These are phyloP conservation scores for Tauraco hartlaubi DNA, from an alignment of 2,797 vertebrate species.

Conservation along the genomic window DNA sequence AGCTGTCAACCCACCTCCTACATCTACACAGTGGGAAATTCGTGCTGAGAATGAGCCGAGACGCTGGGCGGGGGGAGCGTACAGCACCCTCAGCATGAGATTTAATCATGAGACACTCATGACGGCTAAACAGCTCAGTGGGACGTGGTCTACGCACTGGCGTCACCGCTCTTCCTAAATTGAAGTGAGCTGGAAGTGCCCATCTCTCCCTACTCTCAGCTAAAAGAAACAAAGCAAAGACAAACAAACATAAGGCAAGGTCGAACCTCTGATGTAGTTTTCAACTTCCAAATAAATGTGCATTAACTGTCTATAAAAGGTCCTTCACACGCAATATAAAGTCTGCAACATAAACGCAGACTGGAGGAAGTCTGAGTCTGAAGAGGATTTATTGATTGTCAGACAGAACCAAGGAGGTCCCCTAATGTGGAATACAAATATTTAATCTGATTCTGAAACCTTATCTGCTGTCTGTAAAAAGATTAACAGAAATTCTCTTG, in stretches of 20 bases:
- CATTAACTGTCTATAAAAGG: neutral
- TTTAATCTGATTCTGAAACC: constrained; percentile 69
- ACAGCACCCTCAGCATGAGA: neutral
- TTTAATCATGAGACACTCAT: neutral
- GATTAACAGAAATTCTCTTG: constrained; percentile 50
- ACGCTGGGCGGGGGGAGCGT: neutral
- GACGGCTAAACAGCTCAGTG: neutral
- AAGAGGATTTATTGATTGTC: constrained; percentile 48
- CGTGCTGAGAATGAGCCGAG: neutral
- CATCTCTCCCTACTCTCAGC: neutral
- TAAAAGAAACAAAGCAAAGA: constrained; percentile 9
- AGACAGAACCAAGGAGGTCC: constrained; percentile 16
- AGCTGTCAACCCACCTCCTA: constrained; percentile 32
- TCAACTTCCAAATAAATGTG: neutral
- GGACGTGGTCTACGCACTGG: neutral
- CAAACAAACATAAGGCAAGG: neutral
- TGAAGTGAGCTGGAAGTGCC: neutral
- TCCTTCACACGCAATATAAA: neutral
- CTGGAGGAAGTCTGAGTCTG: neutral
- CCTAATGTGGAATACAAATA: constrained; percentile 36
- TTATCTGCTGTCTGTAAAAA: constrained; percentile 55
- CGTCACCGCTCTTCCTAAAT: neutral
- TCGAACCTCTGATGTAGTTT: neutral
- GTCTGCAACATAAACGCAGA: neutral
- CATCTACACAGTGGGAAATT: neutral